phyloP scores from a whole-genome alignment of 2,113 vertebrate genomes.

The Megatriorchis doriae region DNA sequence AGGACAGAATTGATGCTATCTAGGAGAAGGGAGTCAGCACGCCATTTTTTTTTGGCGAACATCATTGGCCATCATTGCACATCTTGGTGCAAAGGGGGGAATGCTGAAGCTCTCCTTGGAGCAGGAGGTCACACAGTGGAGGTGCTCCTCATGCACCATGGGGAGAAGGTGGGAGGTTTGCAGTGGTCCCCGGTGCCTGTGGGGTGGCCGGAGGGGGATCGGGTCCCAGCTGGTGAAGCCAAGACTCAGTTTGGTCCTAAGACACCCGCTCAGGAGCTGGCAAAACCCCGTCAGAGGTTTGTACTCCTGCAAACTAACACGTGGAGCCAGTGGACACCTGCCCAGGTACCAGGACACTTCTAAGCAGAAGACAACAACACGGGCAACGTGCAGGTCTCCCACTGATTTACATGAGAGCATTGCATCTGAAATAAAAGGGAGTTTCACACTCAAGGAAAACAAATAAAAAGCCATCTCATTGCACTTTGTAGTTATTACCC shows the following conservation, averaged over 20 bases:
- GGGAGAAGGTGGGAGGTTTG: not conserved
- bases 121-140: accelerated
- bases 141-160: not conserved
- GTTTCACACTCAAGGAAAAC: not conserved
- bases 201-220: not conserved
- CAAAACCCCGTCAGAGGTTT: not conserved
- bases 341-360: not conserved
- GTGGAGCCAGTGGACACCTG: not conserved
- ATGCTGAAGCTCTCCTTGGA: not conserved
- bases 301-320: not conserved
- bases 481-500: not conserved
- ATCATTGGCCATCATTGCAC: not conserved
- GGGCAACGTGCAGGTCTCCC: accelerated
- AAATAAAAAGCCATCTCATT: not conserved
- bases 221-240: not conserved
- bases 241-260: not conserved
- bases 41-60: not conserved
- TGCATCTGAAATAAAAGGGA: not conserved
- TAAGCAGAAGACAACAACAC: not conserved
- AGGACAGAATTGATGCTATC: not conserved
- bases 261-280: not conserved
- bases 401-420: accelerated
- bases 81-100: not conserved
- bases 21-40: not conserved
- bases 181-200: no score